Evolutionary conservation across 1,140 invertebrate species (phyloP), one percentile per base, ranked within the genome.

Genomic region (Calosoma granatense): DNA sequence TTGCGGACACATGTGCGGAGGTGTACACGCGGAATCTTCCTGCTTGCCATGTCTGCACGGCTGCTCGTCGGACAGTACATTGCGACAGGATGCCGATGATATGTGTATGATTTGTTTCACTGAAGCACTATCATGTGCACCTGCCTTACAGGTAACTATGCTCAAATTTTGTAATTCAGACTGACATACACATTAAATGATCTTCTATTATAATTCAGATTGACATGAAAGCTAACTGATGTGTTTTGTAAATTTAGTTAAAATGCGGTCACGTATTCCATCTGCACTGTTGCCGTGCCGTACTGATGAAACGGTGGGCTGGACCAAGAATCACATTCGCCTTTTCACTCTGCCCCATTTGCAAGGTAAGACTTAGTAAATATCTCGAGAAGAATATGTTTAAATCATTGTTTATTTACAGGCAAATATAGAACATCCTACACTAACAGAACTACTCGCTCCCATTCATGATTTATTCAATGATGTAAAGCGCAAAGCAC

Each of bases 41-140:
- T 97, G 94, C 69, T 74, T 97, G 60, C 92, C 94, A 0, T 98
- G 94, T 71, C 73, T 97, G 53, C 85, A 92, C 58, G 88, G 92
- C 1, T 97, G 94, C 72, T 57, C 80, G 1, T 64, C 64, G 4
- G 66, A 72, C 51, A 4, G 58, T 17, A 74, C 74, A 55, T 72
- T 94, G 14, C 87, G 88, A 21, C 94, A 97, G 74, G 95, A 98
- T 72, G 92, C 92, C 0, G 95, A 98, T 67, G 95, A 98, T 67
- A 97, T 98, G 92, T 99, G 96, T 74, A 98, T 98, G 92, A 95
- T 98, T 59, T 98, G 96, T 70, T 98, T 99, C 72, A 95, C 92
- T 0, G 95, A 98, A 69, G 92, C 95, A 0, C 74, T 99, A 2
- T 88, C 92, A 19, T 93, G 88, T 61, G 94, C 94, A 0, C 96